Evolutionary conservation across 2,888 invertebrate species (phyloP), one percentile per base, ranked within the genome.

Genomic region (Trichogramma evanescens): DNA sequence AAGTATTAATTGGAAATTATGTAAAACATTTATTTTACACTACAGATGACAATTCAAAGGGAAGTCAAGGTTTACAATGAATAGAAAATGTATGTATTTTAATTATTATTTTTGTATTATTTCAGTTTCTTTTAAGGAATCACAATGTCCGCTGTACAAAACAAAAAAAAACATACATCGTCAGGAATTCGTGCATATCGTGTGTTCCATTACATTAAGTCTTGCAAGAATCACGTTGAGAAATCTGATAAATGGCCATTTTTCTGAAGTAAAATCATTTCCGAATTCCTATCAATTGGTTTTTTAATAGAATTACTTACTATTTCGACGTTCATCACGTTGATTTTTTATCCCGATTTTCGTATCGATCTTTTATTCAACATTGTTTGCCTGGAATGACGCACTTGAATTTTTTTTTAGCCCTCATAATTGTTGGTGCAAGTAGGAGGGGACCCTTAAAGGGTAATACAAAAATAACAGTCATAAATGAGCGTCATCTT

Each of bases 381-480:
- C 26, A 26, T 26, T 26, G 26, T 26, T 26, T 26, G 26, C 26
- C 26, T 26, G 26, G 26, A 26, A 26, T 26, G 26, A 26, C 26
- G 26, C 3, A 26, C 26, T 26, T 26, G 26, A 26, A 26, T 26
- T 26, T 26, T 26, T 26, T 26, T 26, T 26, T 26, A 26, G 26
- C 26, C 26, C 26, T 26, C 26, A 26, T 63, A 61, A 63, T 48
- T 48, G 10, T 10, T 13, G 26, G 7, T 13, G 26, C 48, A 13
- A 48, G 10, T 48, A n/a, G 68, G 63, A 69, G 69, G 68, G 69
- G 71, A 71, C 72, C 68, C 67, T 64, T 62, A 65, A 68, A 66
- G 74, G 72, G 71, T 73, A 72, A 75, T 75, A 76, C 70, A 76
- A 77, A 76, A 77, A 76, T 76, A 77, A 77, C 72, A 76, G 74